Conservation (phyloP, 2,797 vertebrate species). For the Xenopus petersii region DNA sequence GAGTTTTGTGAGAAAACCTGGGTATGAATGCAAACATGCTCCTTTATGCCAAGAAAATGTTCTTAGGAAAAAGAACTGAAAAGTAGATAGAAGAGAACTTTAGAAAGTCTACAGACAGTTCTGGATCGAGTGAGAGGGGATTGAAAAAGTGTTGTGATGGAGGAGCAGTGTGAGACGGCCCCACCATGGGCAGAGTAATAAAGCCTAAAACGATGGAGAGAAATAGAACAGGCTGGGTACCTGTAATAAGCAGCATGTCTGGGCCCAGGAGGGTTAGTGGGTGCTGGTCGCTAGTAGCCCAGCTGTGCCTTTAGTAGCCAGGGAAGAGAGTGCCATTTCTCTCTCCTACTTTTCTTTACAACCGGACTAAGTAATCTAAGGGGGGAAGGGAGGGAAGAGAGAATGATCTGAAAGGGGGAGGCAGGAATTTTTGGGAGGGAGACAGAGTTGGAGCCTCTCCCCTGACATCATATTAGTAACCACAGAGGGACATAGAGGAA, state of each 20-base stretch:
- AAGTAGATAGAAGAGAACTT: not conserved
- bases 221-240: conserved; percentile 15
- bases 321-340: conserved; percentile 41
- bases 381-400: conserved; percentile 27
- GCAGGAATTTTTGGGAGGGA: conserved; percentile 43
- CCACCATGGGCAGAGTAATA: not conserved
- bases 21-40: not conserved
- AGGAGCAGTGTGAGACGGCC: conserved; percentile 16
- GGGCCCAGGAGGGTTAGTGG: conserved; percentile 38
- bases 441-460: conserved; percentile 45
- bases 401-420: conserved; percentile 14
- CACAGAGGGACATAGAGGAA: conserved; percentile 31
- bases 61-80: too few species aligned
- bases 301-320: conserved; percentile 35
- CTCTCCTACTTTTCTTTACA: conserved; percentile 41
- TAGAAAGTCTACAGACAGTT: too few species aligned
- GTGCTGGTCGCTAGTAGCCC: conserved; percentile 32
- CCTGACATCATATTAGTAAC: conserved; percentile 43
- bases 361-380: conserved; percentile 26
- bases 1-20: too few species aligned
- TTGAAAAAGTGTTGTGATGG: conserved; percentile 16
- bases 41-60: too few species aligned
- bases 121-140: too few species aligned
- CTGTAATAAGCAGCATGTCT: conserved; percentile 47
- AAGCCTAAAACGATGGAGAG: conserved; percentile 4